Evolutionary conservation across 2,888 invertebrate genomes (phyloP), one percentile per base, ranked within the genome.

Genomic region (Luperina testacea): DNA sequence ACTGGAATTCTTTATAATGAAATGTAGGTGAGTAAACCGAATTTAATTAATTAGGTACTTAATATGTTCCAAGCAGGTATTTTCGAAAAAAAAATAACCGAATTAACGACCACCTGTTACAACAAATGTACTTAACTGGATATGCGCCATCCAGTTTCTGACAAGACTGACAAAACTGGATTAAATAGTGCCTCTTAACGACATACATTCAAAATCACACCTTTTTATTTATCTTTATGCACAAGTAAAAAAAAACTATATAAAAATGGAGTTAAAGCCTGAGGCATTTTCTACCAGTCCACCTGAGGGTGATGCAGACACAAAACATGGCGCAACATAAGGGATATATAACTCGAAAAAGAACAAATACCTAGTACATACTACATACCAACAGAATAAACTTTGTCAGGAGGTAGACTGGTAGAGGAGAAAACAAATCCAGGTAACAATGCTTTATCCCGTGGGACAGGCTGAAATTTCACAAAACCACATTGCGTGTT

Each of bases 61-160:
- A 77, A 77, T 48, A 53, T 53, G 61, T 77, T 77, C 53, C 65
- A 80, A 82, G 82, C 51, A 53, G n/a, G 6, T 76, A 32, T 76
- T 57, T 82, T 17, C n/a, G 32, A 48, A 17, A 77, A 6, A 53
- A 15, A 17, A n/a, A 32, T 32, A 17, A 27, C 27, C 5, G 48
- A 71, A 61, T 68, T 63, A 6, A 1, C 42, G 15, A 59, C 42
- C 78, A 81, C 42, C 72, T 84, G 72, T 79, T 79, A n/a, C 6
- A 78, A 81, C 42, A 79, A 51, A 51, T 65, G 24, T 57, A 53
- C 8, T 9, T 57, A 24, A 67, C 7, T 65, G 32, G 13, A 68
- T 67, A 61, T 48, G 8, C 15, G 7, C 24, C 27, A 4, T 38
- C 2, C 24, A n/a, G 20, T 51, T 53, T 32, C 42, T 53, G 45